Evolutionary conservation across 2,113 vertebrate species (phyloP).

Genomic region (Mirza zaza): DNA sequence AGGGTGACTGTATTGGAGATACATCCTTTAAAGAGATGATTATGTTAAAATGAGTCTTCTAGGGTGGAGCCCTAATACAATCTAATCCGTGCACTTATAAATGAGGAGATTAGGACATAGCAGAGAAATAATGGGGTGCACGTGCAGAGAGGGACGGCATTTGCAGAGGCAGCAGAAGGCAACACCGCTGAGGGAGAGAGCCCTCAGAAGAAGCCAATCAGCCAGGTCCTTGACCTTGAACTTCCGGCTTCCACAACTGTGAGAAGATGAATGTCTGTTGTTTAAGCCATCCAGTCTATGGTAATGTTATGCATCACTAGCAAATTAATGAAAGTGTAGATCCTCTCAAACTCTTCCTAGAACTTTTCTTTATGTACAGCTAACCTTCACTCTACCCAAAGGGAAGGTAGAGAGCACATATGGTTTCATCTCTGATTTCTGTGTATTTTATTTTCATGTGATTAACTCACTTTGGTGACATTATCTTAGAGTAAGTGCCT

Average conservation of each 20-base stretch:
- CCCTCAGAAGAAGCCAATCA: neutral
- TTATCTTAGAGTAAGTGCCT: neutral
- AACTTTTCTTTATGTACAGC: neutral
- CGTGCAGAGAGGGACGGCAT: neutral
- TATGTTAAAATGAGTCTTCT: neutral
- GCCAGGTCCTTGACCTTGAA: no score
- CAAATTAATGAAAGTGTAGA: no score
- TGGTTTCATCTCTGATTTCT: neutral
- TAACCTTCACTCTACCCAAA: no score
- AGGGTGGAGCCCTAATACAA: no score
- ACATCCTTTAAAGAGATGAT: neutral
- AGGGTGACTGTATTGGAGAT: neutral
- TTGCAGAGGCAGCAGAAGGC: neutral
- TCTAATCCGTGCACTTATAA: neutral
- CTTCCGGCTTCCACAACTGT: neutral
- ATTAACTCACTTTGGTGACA: neutral
- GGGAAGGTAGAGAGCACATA: no score
- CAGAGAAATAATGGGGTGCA: neutral
- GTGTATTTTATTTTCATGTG: neutral
- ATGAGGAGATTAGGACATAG: neutral
- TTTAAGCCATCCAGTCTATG: neutral
- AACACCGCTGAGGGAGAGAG: neutral
- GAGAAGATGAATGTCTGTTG: neutral
- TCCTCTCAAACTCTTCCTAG: neutral
- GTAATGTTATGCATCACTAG: no score